These are phyloP conservation scores for Catocala sponsa DNA, from an alignment of 2,888 invertebrate genomes.

Conservation along the genomic window DNA sequence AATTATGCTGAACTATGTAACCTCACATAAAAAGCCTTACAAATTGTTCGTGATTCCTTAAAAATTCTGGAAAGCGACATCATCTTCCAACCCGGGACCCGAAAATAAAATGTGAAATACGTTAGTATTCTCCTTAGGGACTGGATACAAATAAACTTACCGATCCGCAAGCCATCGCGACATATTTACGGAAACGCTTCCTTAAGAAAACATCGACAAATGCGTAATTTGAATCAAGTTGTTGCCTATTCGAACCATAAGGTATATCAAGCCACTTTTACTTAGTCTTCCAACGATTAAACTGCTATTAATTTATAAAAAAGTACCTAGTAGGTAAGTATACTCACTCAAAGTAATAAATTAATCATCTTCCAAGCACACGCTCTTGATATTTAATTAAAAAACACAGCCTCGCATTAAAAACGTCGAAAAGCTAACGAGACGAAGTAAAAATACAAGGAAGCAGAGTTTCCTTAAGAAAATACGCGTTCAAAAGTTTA, in stretches of 20 bases:
- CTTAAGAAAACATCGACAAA: slow-evolving; percentile 28
- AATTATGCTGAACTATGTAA: neutral
- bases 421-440: slow-evolving; percentile 33
- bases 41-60: slow-evolving; percentile 6
- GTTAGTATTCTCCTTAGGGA: slow-evolving; percentile 33
- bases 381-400: slow-evolving; percentile 42
- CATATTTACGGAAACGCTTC: slow-evolving; percentile 41
- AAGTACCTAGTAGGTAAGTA: neutral
- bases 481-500: slow-evolving; percentile 43
- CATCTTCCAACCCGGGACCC: slow-evolving; percentile 12
- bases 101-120: slow-evolving; percentile 36
- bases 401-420: slow-evolving; percentile 20
- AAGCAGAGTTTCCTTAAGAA: slow-evolving; percentile 29
- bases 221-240: slow-evolving; percentile 28
- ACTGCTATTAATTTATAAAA: neutral
- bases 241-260: too few species aligned
- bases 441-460: slow-evolving; percentile 35
- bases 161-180: slow-evolving; percentile 33
- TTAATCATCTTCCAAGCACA: slow-evolving; percentile 37
- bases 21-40: slow-evolving; percentile 3
- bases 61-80: slow-evolving; percentile 13
- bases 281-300: too few species aligned
- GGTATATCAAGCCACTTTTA: too few species aligned
- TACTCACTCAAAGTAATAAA: slow-evolving; percentile 16
- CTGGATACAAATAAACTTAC: slow-evolving; percentile 37